Evolutionary conservation across 2,888 invertebrate species (phyloP).

Genomic region (Leptopilina syphax): DNA sequence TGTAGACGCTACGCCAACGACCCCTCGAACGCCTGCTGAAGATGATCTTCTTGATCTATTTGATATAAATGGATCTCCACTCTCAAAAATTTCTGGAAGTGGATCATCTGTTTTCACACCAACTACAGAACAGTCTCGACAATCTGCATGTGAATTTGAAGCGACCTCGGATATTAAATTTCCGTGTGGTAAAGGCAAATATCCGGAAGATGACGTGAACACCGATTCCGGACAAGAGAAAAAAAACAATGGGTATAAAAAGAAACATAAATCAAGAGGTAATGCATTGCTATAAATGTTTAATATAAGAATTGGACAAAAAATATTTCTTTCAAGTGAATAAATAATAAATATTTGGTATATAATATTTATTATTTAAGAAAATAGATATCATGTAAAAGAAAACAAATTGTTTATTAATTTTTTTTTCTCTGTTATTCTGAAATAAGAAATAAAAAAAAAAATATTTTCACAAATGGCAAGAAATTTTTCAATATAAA

Average conservation of each 20-base stretch:
- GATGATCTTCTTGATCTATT: constrained; percentile 35
- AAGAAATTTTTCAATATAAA: too few relatives aligned
- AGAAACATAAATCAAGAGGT: constrained; percentile 21
- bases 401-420: too few relatives aligned
- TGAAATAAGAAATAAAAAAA: too few relatives aligned
- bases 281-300: neutral
- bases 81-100: constrained; percentile 7
- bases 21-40: constrained; percentile 20
- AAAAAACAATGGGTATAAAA: constrained; percentile 17
- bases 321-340: too few relatives aligned
- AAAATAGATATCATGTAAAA: too few relatives aligned
- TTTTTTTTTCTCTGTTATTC: too few relatives aligned
- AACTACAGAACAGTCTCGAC: constrained; percentile 1
- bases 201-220: constrained; percentile 27
- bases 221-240: constrained; percentile 8
- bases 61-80: constrained; percentile 3
- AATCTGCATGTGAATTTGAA: constrained; percentile 23
- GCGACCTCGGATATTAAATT: constrained; percentile 38
- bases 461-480: too few relatives aligned
- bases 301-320: neutral
- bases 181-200: constrained; percentile 19
- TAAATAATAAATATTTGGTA: too few relatives aligned
- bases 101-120: constrained; percentile 7
- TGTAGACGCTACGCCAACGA: constrained; percentile 16
- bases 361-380: too few relatives aligned